Evolutionary conservation across 2,113 vertebrate genomes (phyloP).

Genomic region (Pelmatolapia mariae): DNA sequence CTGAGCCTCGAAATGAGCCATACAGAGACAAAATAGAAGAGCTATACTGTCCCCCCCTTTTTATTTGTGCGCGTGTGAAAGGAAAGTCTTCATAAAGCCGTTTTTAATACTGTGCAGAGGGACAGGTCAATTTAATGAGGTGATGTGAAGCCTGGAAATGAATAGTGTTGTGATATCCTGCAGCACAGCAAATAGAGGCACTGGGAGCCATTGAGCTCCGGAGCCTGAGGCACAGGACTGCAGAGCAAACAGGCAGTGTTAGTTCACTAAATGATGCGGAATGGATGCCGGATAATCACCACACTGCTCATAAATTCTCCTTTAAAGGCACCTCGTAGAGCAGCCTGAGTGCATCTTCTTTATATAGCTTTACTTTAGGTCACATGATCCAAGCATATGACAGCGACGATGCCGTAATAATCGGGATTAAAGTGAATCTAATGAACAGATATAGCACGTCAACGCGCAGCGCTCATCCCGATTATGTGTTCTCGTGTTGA

Average conservation of each 20-base stretch:
- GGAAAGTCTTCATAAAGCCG: constrained; percentile 2
- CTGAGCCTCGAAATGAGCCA: constrained; percentile 34
- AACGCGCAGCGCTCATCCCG: background rate
- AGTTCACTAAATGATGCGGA: constrained; percentile 55
- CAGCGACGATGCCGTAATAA: background rate
- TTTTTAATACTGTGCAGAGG: constrained; percentile 32
- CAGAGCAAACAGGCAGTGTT: constrained; percentile 46
- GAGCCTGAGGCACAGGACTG: constrained; percentile 28
- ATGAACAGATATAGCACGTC: background rate
- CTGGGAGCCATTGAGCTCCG: constrained; percentile 42
- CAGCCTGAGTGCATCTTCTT: background rate
- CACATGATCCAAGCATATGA: background rate
- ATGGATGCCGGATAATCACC: constrained; percentile 47
- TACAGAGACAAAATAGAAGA: constrained; percentile 10
- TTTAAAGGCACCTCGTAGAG: background rate
- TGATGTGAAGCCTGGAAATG: constrained; percentile 50
- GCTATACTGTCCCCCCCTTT: background rate
- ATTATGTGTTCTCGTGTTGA: constrained; percentile 27
- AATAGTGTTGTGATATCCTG: constrained; percentile 48
- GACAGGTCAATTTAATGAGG: constrained; percentile 54
- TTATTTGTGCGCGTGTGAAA: background rate
- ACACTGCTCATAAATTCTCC: constrained; percentile 13
- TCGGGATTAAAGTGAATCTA: background rate
- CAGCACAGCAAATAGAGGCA: constrained; percentile 50
- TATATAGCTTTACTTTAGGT: background rate